Base-by-base conservation (phyloP, 2,797 vertebrate species). In the Parotocinclus haroldoi region DNA sequence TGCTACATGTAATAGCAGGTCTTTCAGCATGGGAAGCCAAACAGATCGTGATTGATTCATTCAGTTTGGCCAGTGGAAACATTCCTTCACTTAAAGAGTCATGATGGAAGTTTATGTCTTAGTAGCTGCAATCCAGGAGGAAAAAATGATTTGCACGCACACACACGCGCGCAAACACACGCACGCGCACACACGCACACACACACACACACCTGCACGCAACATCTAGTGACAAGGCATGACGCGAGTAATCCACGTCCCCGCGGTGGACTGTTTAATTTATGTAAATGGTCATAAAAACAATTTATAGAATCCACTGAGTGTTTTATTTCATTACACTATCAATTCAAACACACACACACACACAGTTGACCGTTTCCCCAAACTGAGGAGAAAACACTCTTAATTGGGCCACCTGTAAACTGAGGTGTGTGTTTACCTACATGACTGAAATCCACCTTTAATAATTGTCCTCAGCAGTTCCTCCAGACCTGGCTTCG, bases 21-120 rank as follows among this genome's bases (percentile, higher is more conserved):
- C 52, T 71, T 60, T 68, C 55, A 60, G 61, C 66, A 53, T 19
- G 42, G 42, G 48, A 36, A 65, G 58, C 66, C 40, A 53, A 65
- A 44, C 7, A 14, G 44, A 56, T 66, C 37, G 14, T 58, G 14
- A 68, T 55, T 58, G 42, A 63, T 46, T 66, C 39, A 51, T 58
- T 53, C 36, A 64, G 9, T 53, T 14, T 18, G 58, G 58, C 61
- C 66, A 57, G 63, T 58, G 55, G 54, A 73, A 63, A 68, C 39
- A 66, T 70, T 71, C 42, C 60, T 55, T 50, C 27, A 57, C 53
- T 63, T 57, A 54, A 68, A 46, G 10, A 13, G 39, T 42, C 54
- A 7, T 60, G 49, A 61, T 42, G 37, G 44, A 70, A 13, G 36
- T 58, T 63, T 52, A 52, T 51, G 38, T 45, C 48, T 51, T 57